Evolutionary conservation across 2,888 invertebrate genomes (phyloP).

Genomic region (Lasioglossum villosulum): DNA sequence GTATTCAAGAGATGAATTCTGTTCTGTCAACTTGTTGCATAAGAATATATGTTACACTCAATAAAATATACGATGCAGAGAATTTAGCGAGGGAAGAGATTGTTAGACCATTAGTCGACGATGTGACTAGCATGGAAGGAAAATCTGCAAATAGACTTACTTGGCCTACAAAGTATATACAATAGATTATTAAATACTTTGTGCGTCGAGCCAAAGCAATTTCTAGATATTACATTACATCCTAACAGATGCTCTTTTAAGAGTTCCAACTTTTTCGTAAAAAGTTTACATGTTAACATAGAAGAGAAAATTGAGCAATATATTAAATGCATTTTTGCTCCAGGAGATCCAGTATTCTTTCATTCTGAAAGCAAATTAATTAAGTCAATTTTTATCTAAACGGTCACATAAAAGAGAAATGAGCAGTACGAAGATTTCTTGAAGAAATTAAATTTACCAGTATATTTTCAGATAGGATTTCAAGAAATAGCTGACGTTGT

Average conservation of each 20-base stretch:
- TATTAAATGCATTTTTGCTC: conserved; percentile 94
- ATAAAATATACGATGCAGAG: conserved; percentile 90
- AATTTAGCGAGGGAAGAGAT: conserved; percentile 89
- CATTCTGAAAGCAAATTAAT: conserved; percentile 86
- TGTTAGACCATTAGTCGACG: conserved; percentile 88
- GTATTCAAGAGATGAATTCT: conserved; percentile 85
- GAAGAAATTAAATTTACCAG: conserved; percentile 96
- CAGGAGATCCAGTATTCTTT: conserved; percentile 96
- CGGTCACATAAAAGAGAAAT: conserved; percentile 88
- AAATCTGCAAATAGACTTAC: conserved; percentile 87
- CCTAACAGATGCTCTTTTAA: conserved; percentile 84
- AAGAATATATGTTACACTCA: conserved; percentile 88
- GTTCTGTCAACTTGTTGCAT: conserved; percentile 85
- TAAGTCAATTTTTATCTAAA: conserved; percentile 56
- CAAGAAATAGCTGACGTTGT: conserved; percentile 84
- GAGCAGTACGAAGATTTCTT: conserved; percentile 92
- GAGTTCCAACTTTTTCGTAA: conserved; percentile 92
- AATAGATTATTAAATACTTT: conserved; percentile 90
- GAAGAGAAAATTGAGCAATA: conserved; percentile 93
- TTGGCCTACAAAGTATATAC: conserved; percentile 90
- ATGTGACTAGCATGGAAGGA: conserved; percentile 88
- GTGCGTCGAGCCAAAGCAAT: conserved; percentile 87
- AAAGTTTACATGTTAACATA: conserved; percentile 95
- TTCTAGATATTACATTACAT: conserved; percentile 81
- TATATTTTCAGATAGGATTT: conserved; percentile 97